Evolutionary conservation across 2,888 invertebrate genomes (phyloP).

Genomic region (Germaria angustata): DNA sequence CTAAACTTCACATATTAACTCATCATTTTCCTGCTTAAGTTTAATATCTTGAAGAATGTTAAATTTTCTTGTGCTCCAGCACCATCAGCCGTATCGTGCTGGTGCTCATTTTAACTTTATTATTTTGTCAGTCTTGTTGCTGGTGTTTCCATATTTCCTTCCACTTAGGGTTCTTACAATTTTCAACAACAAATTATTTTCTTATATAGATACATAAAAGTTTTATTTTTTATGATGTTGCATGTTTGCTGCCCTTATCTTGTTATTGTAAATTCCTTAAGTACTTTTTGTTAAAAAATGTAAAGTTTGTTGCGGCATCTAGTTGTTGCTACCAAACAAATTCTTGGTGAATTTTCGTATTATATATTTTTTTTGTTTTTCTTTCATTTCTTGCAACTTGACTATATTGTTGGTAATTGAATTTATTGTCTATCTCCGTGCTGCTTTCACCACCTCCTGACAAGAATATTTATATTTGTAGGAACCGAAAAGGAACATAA

Average conservation of each 20-base stretch:
- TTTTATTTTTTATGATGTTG: slow-evolving; percentile 8
- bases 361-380: neutral
- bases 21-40: slow-evolving; percentile 50
- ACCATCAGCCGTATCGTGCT: neutral
- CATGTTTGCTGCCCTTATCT: slow-evolving; percentile 39
- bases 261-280: slow-evolving; percentile 56
- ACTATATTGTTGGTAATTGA: slow-evolving; percentile 61
- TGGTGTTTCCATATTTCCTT: neutral
- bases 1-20: slow-evolving; percentile 60
- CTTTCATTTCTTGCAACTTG: slow-evolving; percentile 12
- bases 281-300: slow-evolving; percentile 49
- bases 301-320: slow-evolving; percentile 53
- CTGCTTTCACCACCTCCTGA: slow-evolving; percentile 51
- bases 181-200: neutral
- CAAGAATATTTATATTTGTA: slow-evolving; percentile 32
- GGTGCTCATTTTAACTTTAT: slow-evolving; percentile 56
- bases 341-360: slow-evolving; percentile 5
- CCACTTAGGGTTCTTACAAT: slow-evolving; percentile 10
- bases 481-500: neutral
- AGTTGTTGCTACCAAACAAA: slow-evolving; percentile 18
- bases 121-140: slow-evolving; percentile 28
- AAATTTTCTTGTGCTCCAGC: neutral
- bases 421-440: slow-evolving; percentile 64
- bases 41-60: slow-evolving; percentile 39
- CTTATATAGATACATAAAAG: too few relatives aligned